These are phyloP conservation scores for Crotalus tigris DNA, from an alignment of 2,113 vertebrate species.

Conservation along the genomic window DNA sequence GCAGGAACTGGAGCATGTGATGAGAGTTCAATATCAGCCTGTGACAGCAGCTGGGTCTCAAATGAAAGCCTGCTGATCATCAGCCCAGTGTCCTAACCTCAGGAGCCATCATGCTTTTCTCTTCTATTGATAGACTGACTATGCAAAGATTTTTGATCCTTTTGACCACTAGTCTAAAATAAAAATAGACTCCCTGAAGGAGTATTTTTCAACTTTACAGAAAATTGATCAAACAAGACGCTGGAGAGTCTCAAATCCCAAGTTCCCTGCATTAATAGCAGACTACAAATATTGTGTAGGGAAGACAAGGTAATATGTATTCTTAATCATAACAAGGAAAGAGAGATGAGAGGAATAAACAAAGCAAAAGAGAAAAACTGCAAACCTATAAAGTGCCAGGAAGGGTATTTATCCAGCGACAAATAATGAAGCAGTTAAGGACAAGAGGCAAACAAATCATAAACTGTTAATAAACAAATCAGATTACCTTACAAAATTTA, in stretches of 20 bases:
- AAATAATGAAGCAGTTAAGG: background rate
- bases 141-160: background rate
- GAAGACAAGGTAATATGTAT: background rate
- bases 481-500: background rate
- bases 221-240: background rate
- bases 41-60: too few relatives aligned
- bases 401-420: background rate
- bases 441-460: background rate
- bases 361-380: background rate
- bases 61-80: too few relatives aligned
- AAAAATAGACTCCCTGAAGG: background rate
- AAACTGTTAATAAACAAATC: background rate
- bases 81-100: too few relatives aligned
- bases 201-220: background rate
- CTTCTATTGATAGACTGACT: background rate
- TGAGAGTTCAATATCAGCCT: too few relatives aligned
- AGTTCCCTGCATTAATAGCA: background rate
- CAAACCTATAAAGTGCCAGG: background rate
- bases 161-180: background rate
- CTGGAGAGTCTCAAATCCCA: background rate
- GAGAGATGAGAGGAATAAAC: background rate
- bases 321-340: background rate
- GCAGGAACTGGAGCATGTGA: too few relatives aligned
- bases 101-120: too few relatives aligned
- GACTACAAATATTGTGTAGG: background rate